Conservation (phyloP, 2,888 invertebrate species). For the Drosophila setosimentum region DNA sequence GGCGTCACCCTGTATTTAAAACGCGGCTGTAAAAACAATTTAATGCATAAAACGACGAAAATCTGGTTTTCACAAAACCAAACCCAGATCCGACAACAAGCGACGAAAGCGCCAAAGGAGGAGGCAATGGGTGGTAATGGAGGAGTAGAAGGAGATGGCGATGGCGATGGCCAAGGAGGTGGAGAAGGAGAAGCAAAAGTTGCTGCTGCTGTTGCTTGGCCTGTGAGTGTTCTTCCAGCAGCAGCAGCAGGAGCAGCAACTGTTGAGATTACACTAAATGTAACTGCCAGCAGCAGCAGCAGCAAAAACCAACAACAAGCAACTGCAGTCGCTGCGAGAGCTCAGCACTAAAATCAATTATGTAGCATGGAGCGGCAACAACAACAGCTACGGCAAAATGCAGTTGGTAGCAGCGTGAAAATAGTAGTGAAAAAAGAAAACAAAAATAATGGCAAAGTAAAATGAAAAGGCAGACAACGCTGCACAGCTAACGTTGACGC, state of each 20-base stretch:
- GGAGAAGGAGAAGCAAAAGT: constrained; percentile 49
- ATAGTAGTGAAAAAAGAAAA: constrained; percentile 72
- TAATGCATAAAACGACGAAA: constrained; percentile 83
- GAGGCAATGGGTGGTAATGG: constrained; percentile 53
- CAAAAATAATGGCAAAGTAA: constrained; percentile 59
- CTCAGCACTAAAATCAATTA: constrained; percentile 82
- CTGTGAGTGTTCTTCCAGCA: constrained; percentile 8
- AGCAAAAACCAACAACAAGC: constrained; percentile 34
- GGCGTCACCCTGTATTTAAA: constrained; percentile 70
- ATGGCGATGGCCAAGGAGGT: constrained; percentile 19
- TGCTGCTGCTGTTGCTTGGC: constrained; percentile 29
- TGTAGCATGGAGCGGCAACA: constrained; percentile 72
- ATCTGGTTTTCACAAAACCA: constrained; percentile 82
- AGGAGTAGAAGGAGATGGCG: constrained; percentile 17
- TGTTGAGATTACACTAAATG: constrained; percentile 79
- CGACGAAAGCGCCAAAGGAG: constrained; percentile 66
- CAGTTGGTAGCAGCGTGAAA: constrained; percentile 73
- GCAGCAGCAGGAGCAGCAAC: constrained; percentile 56
- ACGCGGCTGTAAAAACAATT: constrained; percentile 81
- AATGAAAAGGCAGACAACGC: constrained; percentile 66
- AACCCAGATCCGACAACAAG: constrained; percentile 68
- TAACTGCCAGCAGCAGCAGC: constrained; percentile 70
- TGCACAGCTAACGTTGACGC: constrained; percentile 38
- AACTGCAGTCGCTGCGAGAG: constrained; percentile 66
- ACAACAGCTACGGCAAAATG: constrained; percentile 42